Conservation (phyloP, 2,113 vertebrate genomes). For the Psophia crepitans region DNA sequence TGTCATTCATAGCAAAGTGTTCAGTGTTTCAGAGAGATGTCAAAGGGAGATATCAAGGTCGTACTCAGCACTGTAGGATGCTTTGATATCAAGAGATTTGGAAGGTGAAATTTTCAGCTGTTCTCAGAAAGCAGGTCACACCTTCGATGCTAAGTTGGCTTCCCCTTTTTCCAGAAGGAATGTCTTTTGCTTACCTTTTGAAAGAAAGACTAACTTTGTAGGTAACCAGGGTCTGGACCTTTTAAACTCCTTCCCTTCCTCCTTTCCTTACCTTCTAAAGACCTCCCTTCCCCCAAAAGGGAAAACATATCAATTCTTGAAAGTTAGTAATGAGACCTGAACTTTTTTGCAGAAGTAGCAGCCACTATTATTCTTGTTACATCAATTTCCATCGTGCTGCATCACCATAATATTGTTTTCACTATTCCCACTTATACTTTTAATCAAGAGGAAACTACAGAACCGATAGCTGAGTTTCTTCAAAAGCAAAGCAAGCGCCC, state of each 20-base stretch:
- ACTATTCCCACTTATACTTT: neutral
- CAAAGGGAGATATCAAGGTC: neutral
- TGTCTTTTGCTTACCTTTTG: neutral
- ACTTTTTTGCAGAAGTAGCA: neutral
- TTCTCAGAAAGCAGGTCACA: neutral
- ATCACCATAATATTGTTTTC: neutral
- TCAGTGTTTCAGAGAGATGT: neutral
- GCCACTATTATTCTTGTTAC: neutral
- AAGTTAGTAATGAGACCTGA: neutral
- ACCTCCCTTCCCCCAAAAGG: fast-evolving
- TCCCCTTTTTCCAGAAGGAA: neutral
- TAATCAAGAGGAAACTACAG: neutral
- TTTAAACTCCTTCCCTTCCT: neutral
- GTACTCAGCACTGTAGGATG: neutral
- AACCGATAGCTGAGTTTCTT: neutral
- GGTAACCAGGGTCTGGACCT: neutral
- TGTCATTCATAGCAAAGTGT: neutral
- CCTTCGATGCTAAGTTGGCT: fast-evolving
- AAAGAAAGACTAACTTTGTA: neutral
- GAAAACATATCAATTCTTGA: neutral
- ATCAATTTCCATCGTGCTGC: neutral
- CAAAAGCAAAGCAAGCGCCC: neutral
- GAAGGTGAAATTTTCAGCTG: neutral
- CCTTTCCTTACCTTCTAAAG: fast-evolving
- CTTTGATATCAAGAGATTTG: neutral